Percentiles rank a stretch among this genome's conserved stretches.
These are phyloP conservation scores for Phorcus lineatus DNA, from an alignment of 2,888 invertebrate species.

Conservation along the genomic window DNA sequence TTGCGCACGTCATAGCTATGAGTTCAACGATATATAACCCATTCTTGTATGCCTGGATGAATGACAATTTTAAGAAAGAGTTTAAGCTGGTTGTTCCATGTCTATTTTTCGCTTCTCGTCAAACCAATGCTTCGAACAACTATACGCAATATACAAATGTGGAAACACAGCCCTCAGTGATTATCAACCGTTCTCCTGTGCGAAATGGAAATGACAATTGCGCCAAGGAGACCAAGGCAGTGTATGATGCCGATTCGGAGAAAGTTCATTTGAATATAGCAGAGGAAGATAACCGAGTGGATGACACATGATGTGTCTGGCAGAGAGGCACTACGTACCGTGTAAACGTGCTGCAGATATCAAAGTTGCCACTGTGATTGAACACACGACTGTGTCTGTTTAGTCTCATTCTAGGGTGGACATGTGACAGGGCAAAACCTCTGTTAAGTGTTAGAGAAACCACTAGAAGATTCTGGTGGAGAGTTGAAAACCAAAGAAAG, in stretches of 20 bases:
- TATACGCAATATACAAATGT: conserved; percentile 72
- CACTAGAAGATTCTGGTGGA: too few species aligned
- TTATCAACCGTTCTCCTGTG: conserved; percentile 68
- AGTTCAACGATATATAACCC: conserved; percentile 96
- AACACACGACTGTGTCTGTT: not conserved
- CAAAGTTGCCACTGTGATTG: conserved; percentile 14
- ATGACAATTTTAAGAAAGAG: conserved; percentile 94
- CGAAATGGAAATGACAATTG: conserved; percentile 59
- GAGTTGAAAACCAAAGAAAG: not conserved
- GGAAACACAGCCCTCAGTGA: conserved; percentile 68
- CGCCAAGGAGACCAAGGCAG: conserved; percentile 62
- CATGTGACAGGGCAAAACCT: not conserved
- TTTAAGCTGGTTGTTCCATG: conserved; percentile 80
- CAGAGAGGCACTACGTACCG: not conserved
- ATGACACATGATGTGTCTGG: conserved; percentile 21
- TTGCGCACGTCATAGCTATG: conserved; percentile 92
- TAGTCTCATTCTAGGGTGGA: not conserved
- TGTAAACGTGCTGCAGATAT: not conserved
- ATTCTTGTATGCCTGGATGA: conserved; percentile 95
- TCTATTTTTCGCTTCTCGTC: conserved; percentile 61
- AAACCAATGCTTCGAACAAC: conserved; percentile 59
- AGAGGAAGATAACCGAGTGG: conserved; percentile 47
- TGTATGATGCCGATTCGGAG: conserved; percentile 69
- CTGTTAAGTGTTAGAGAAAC: too few species aligned
- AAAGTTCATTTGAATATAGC: conserved; percentile 68